Evolutionary conservation across 2,113 vertebrate species (phyloP).

Genomic region (Octodon degus): DNA sequence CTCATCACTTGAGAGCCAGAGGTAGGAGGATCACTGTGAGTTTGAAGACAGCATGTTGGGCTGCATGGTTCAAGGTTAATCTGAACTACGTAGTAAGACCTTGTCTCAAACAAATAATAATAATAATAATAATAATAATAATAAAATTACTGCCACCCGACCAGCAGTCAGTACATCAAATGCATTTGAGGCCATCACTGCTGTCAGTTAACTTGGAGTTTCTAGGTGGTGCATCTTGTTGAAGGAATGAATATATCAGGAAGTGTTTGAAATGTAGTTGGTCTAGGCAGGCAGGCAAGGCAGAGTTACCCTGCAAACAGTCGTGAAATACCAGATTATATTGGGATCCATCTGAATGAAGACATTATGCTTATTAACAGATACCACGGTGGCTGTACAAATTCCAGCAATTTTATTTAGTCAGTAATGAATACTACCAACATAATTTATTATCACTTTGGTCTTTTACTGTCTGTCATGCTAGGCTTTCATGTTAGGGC

Average conservation of each 20-base stretch:
- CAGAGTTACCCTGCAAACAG: background rate
- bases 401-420: constrained; percentile 27
- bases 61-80: background rate
- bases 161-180: background rate
- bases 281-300: background rate
- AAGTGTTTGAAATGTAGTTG: background rate
- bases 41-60: background rate
- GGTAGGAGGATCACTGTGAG: background rate
- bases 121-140: background rate
- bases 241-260: background rate
- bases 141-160: background rate
- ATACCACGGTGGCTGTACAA: background rate
- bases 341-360: background rate
- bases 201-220: background rate
- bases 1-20: background rate
- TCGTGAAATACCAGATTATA: background rate
- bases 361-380: background rate
- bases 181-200: background rate
- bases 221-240: background rate
- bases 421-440: constrained; percentile 6
- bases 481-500: background rate
- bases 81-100: background rate
- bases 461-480: background rate
- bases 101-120: background rate
- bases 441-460: background rate